phyloP scores from a whole-genome alignment of 1,140 invertebrate genomes.

The Sipha flava region DNA sequence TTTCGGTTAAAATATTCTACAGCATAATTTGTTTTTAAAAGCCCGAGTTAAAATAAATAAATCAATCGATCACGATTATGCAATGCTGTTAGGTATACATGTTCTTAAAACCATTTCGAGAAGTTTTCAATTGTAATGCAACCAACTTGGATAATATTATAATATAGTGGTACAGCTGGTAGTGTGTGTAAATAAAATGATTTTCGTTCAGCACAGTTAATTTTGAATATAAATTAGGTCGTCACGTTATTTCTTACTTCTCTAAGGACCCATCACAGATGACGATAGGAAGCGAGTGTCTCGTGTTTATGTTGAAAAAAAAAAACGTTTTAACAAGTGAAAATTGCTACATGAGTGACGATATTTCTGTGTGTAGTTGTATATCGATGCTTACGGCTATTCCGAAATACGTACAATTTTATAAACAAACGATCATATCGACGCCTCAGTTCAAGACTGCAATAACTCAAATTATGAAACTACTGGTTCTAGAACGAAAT shows the following conservation, averaged over 20 bases:
- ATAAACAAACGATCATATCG: background rate
- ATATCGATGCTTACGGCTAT: background rate
- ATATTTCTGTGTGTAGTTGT: background rate
- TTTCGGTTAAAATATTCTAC: background rate
- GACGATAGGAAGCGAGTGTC: background rate
- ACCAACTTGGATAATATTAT: background rate
- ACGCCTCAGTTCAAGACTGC: too few relatives aligned
- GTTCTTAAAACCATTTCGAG: background rate
- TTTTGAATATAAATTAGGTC: background rate
- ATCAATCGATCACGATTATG: too few relatives aligned
- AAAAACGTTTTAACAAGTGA: background rate
- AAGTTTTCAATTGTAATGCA: background rate
- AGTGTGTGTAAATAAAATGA: background rate
- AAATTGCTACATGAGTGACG: background rate
- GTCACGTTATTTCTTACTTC: background rate
- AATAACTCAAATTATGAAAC: background rate
- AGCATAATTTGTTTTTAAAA: background rate
- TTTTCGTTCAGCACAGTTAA: background rate
- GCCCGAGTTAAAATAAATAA: background rate
- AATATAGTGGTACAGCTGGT: background rate
- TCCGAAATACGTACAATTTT: background rate
- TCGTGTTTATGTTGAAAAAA: background rate
- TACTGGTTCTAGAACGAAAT: too few relatives aligned
- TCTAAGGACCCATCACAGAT: background rate
- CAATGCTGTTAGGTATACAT: background rate